Evolutionary conservation across 2,888 invertebrate genomes (phyloP), one percentile per base, ranked within the genome.

Genomic region (Eupithecia exiguata): DNA sequence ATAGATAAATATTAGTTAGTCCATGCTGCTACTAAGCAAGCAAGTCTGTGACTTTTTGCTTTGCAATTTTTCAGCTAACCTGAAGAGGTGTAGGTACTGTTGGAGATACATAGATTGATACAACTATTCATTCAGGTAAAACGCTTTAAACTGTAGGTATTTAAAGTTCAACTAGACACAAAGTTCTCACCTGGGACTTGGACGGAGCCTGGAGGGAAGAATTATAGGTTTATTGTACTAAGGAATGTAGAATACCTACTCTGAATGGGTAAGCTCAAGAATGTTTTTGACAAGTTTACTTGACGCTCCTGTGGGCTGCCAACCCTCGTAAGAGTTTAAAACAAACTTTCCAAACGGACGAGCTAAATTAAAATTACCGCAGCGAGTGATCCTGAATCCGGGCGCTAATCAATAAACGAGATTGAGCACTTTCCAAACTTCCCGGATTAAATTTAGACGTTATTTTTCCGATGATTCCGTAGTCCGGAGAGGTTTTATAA

Each of bases 361-460:
- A 70, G 74, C 68, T 61, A 73, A 71, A 73, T 76, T 69, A 76
- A 71, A 73, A 76, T 69, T n/a, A 73, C 76, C 71, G 62, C 72
- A 72, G 62, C 71, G 72, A 73, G 75, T 70, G 68, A 71, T 53
- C 71, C 65, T 70, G 53, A 62, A 75, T 21, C 53, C 62, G 71
- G 49, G 70, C 66, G 73, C 70, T 76, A 71, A 76, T 76, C 73
- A 76, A 76, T 76, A 69, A 70, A 62, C 69, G 71, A 76, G 75
- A 76, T 71, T 49, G 76, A 76, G 70, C 71, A 71, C 73, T 71
- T 76, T 69, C 62, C 71, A 69, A 71, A 76, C 76, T 76, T 71
- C n/a, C 49, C 43, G 69, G 66, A 71, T 75, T 70, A 53, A 65
- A 46, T 68, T 68, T 49, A 35, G 61, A 72, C 70, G 68, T 75